Evolutionary conservation across 2,888 invertebrate species (phyloP).

Genomic region (Microdon myrmicae): DNA sequence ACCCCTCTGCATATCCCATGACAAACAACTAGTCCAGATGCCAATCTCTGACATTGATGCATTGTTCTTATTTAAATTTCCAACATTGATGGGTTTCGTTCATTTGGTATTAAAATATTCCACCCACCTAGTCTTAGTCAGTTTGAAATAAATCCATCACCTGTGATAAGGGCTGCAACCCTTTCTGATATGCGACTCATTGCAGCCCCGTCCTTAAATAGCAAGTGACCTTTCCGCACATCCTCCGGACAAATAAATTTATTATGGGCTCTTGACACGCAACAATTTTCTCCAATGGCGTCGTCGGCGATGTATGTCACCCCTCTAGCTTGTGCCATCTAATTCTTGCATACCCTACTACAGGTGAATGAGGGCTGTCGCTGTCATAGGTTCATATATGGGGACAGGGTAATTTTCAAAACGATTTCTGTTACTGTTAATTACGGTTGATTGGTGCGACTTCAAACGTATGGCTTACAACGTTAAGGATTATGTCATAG

Average conservation of each 20-base stretch:
- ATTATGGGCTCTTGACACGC: conserved; percentile 50
- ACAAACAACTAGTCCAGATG: conserved; percentile 22
- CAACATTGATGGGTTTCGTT: conserved; percentile 48
- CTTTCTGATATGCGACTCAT: conserved; percentile 19
- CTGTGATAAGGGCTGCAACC: conserved; percentile 49
- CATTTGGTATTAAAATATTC: conserved; percentile 51
- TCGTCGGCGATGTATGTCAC: neutral
- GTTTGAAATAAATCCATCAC: conserved; percentile 50
- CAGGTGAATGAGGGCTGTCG: too few relatives aligned
- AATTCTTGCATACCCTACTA: neutral
- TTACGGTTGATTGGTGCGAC: conserved; percentile 40
- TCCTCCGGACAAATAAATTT: conserved; percentile 45
- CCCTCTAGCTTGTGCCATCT: neutral
- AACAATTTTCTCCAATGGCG: conserved; percentile 44
- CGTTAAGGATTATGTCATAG: too few relatives aligned
- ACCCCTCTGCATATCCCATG: conserved; percentile 20
- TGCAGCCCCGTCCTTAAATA: conserved; percentile 17
- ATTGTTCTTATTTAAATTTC: conserved; percentile 51
- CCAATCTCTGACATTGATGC: conserved; percentile 48
- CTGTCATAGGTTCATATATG: too few relatives aligned
- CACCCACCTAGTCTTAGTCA: conserved; percentile 1
- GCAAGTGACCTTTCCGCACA: conserved; percentile 47
- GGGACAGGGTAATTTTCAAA: conserved; percentile 44
- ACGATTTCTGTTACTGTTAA: conserved; percentile 48
- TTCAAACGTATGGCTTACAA: too few relatives aligned